Base-by-base conservation (phyloP, 2,888 invertebrate species). In the Acholoe squamosa region DNA sequence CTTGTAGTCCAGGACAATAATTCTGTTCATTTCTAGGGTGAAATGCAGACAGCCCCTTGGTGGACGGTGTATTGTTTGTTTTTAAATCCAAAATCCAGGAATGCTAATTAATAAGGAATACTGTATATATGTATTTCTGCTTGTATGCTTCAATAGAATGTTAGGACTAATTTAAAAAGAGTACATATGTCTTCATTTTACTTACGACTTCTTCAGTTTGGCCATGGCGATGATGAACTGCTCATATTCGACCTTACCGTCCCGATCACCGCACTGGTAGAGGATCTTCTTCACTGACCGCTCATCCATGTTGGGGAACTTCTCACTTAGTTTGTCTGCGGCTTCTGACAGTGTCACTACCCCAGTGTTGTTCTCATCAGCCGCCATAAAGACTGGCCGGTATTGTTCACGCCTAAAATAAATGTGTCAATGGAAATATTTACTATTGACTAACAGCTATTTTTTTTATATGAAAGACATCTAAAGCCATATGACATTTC, bases 281-380 rank as follows among this genome's bases (percentile, higher is more conserved):
- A 86, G 22, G 54, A 86, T 86, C 25, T 28, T 52, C 86, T 86
- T 86, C 5, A 86, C 31, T 1, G 52, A 14, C 54, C 28, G 7
- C 28, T 86, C 86, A 16, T 86, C 86, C 86, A 86, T 86, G 54
- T 54, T 54, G 52, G 86, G 86, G 86, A 12, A 86, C 0, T 25
- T 51, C 28, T 52, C 86, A 3, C 28, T 10, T 25, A 86, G 86
- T 12, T 28, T 31, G 0, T 0, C 28, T 10, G 54, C 31, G 0
- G 10, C 86, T 54, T 86, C 86, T 1, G 86, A 54, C 54, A 86
- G 54, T 7, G 86, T 86, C 31, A 86, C 86, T 19, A 7, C 19
- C 14, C 86, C 86, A 1, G 86, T 86, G n/a, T 25, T 0, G 86
- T 86, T 86, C 16, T 52, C 25, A 54, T 86, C 86, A 86, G 54